Base-by-base conservation (phyloP, 2,797 vertebrate species). In the Sylvia borin region DNA sequence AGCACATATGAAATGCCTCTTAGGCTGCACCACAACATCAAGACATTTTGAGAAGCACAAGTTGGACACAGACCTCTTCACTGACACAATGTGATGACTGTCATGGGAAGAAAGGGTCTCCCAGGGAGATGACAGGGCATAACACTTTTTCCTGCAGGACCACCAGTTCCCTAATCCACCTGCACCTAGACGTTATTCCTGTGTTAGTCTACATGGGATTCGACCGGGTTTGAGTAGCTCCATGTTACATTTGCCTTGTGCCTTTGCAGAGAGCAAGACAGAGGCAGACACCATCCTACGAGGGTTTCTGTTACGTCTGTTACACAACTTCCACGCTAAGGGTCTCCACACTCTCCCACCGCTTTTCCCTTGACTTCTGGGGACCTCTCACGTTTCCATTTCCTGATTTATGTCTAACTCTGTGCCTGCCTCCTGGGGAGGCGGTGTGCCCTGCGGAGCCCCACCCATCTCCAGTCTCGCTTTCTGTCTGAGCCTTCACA, bases 201-300 rank as follows among this genome's bases (percentile, higher is more conserved):
- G 2, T 58, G 20, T 11, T 14, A 55, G 5, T 25, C 47, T 62
- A 70, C 47, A 45, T 11, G 20, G 3, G 3, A n/a, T 80, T 72
- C 71, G 4, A 26, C 36, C 38, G 10, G 4, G 10, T 34, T 42
- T 84, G n/a, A 70, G 10, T 8, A 58, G 8, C 5, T 64, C 26
- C 58, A 5, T 0, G 0, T 60, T 12, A 7, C 29, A 10, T 42
- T 26, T 45, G 31, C 64, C 3, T 15, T 1, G 40, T 0, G 4
- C 6, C 14, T 84, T 72, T 68, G 18, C 22, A 71, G 25, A 61
- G 3, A 61, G 2, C 2, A 36, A 43, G 19, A 16, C 42, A 38
- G 45, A 58, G 12, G 22, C 45, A 92, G n/a, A 66, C 19, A 54
- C 22, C 8, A 3, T 7, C 32, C 79, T 8, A 38, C 25, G 26